Evolutionary conservation across 2,113 vertebrate species (phyloP), one percentile per base, ranked within the genome.

Genomic region (Triplophysa tibetana): DNA sequence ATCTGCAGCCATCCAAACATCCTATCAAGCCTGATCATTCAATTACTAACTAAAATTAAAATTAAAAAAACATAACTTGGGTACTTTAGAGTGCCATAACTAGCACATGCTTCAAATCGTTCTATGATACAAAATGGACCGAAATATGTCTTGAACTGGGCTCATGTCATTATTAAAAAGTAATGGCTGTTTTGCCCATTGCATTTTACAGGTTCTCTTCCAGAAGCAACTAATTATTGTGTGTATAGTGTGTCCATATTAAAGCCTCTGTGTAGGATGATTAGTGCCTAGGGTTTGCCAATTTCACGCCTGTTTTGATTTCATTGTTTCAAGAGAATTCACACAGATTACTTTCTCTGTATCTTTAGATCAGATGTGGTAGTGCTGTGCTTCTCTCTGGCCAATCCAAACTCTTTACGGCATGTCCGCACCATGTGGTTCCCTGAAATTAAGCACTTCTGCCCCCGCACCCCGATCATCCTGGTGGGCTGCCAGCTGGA

Each of bases 401-500:
- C 95, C 0, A 97, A 96, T 89, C 95, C 95, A 63, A 94, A 96
- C 87, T 97, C 95, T 0, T 89, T 97, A 87, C 93, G 93, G 66
- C 95, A 97, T 0, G 95, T 97, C 79, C 94, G 94, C 91, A 95
- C 91, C 77, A 96, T 96, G 95, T 97, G 96, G 96, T 95, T 94
- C 85, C 94, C 95, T 0, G 96, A 97, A 86, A 97, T 96, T 90
- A 96, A 96, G 88, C 96, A 97, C 91, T 97, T 97, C 91, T 97
- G 96, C 84, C 96, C 96, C 0, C 94, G 95, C 19, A 96, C 95
- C 0, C 96, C 96, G 75, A 95, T 97, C 72, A 94, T 97, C 88
- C 92, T 97, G 79, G 96, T 97, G 60, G 96, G 96, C 81, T 97
- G 96, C 93, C 96, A 97, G 94, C 92, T 96, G 88, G 96, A 97